Conservation (phyloP, 2,888 invertebrate species). For the Tenthredo livida region DNA sequence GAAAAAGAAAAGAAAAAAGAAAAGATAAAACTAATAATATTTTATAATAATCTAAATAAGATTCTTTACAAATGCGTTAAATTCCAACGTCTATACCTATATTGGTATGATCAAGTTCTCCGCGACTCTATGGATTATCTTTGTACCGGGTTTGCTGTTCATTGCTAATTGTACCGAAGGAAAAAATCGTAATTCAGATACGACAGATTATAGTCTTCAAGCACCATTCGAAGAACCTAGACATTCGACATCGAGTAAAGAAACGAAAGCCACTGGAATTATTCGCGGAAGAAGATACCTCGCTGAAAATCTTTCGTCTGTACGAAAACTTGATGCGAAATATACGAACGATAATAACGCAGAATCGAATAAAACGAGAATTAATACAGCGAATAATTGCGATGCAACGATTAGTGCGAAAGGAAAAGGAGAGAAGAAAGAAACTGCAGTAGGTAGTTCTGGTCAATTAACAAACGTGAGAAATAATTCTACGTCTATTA, state of each 20-base stretch:
- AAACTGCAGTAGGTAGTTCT: background rate
- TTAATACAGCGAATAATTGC: background rate
- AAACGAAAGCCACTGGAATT: background rate
- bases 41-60: background rate
- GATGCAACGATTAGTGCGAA: background rate
- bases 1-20: background rate
- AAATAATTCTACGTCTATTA: background rate
- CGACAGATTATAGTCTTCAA: background rate
- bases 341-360: background rate
- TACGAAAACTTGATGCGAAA: background rate
- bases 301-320: background rate
- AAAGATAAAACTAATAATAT: constrained; percentile 8
- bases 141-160: constrained; percentile 54
- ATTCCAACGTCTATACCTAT: background rate
- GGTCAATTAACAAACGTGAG: background rate
- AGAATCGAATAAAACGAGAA: background rate
- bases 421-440: background rate
- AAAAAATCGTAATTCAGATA: constrained; percentile 11
- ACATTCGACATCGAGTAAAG: background rate
- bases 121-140: constrained; percentile 58
- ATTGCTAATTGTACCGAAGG: constrained; percentile 51
- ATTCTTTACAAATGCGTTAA: background rate
- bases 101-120: constrained; percentile 49
- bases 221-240: background rate
- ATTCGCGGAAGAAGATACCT: background rate